Base-by-base conservation (phyloP, 2,888 invertebrate species). In the Caenorhabditis virilis region DNA sequence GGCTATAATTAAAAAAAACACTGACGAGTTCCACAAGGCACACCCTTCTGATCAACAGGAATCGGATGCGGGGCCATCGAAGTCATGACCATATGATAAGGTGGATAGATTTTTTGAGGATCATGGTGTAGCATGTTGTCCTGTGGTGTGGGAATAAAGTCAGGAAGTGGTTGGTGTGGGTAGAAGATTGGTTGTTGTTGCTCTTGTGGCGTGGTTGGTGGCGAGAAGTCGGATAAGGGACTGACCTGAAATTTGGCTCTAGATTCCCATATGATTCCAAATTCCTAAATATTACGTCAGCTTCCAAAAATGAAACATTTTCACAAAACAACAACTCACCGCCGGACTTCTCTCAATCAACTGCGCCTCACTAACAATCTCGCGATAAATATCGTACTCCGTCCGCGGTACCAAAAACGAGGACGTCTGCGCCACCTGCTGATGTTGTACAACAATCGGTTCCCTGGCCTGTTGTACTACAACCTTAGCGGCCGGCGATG, bases 351-450 rank as follows among this genome's bases (percentile, higher is more conserved):
- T 25, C 36, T 69, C 72, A 22, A 69, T 46, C 7, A 55, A 62
- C 38, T 67, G 61, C 2, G 65, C 69, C 30, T 72, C 72, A 15
- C 48, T 47, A 16, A 72, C 72, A 36, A 72, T 72, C 35, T 72
- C 72, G 20, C 59, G 52, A 60, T 69, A 72, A 41, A 72, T 72
- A 30, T 72, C 72, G 59, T 60, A 61, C 23, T 62, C 67, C n/a
- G 64, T 67, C 33, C 72, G 56, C 5, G 22, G 30, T 39, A 11
- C 41, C 38, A 1, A 55, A 20, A 18, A 38, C 46, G 30, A 26
- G 36, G 23, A 7, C 33, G 36, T 15, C 25, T 2, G 33, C n/a
- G n/a, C n/a, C n/a, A n/a, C n/a, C n/a, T n/a, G n/a, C n/a, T n/a
- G n/a, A n/a, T n/a, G n/a, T n/a, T n/a, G n/a, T n/a, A n/a, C n/a